Evolutionary conservation across 2,888 invertebrate species (phyloP).

Genomic region (Tenodera sinensis): DNA sequence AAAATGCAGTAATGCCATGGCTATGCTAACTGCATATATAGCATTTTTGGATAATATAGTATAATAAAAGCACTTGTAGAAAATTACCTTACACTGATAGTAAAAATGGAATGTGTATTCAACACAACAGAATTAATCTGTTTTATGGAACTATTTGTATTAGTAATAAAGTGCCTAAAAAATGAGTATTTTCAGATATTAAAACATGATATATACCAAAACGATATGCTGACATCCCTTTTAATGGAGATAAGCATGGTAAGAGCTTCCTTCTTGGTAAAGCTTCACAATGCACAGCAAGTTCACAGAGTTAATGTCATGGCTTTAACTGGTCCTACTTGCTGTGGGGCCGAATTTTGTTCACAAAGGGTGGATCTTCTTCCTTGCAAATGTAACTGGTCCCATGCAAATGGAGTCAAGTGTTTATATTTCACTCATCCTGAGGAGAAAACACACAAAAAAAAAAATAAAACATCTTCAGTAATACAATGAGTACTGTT

Average conservation of each 20-base stretch:
- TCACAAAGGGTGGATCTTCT: neutral
- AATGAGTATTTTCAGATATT: neutral
- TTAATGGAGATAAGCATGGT: neutral
- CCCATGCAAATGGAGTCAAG: neutral
- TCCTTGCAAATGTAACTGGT: constrained; percentile 3
- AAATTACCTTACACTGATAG: neutral
- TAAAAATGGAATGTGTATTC: neutral
- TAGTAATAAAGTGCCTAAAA: no score
- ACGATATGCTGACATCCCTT: neutral
- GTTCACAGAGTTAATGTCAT: neutral
- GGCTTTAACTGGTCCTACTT: neutral
- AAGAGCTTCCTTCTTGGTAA: neutral
- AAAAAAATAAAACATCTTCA: no score
- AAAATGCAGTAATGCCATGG: neutral
- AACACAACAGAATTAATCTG: neutral
- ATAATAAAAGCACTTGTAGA: neutral
- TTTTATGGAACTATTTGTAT: neutral
- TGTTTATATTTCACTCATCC: neutral
- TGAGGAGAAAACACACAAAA: neutral
- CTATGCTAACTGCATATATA: neutral
- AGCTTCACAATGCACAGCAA: neutral
- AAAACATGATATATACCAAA: neutral
- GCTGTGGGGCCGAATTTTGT: neutral
- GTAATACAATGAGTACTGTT: no score
- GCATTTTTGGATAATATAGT: neutral